Evolutionary conservation across 1,140 invertebrate genomes (phyloP).

Genomic region (Magallana gigas): DNA sequence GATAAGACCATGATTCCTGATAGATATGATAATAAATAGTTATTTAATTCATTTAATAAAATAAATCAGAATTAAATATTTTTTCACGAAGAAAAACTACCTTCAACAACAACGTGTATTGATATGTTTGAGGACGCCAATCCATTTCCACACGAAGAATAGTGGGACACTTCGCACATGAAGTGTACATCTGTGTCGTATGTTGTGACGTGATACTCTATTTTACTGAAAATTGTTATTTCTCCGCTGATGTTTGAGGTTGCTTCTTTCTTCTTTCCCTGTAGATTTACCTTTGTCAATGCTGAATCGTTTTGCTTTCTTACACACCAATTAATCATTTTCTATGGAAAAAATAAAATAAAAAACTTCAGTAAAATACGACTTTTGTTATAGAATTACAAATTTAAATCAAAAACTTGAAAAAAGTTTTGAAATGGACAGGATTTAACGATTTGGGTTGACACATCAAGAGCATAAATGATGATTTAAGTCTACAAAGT

Average conservation of each 20-base stretch:
- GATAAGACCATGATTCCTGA: too few species aligned
- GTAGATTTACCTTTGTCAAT: neutral
- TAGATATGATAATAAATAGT: too few species aligned
- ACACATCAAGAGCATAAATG: too few species aligned
- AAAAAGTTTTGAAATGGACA: too few species aligned
- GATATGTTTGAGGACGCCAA: neutral
- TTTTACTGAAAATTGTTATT: neutral
- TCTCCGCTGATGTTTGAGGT: neutral
- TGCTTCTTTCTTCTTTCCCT: neutral
- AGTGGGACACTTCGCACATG: neutral
- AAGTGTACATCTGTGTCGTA: neutral
- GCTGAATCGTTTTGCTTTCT: neutral
- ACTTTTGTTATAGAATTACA: too few species aligned
- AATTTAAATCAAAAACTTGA: too few species aligned
- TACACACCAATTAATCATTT: neutral
- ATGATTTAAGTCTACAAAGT: too few species aligned
- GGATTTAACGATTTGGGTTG: too few species aligned
- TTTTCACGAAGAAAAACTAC: neutral
- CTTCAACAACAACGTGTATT: neutral
- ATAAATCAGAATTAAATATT: too few species aligned
- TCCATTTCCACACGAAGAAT: neutral
- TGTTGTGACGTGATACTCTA: neutral
- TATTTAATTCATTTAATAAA: too few species aligned
- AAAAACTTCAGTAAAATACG: too few species aligned
- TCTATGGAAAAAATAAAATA: neutral